Percentiles rank a stretch among this genome's conserved stretches.
These are phyloP conservation scores for Heteropelma amictum DNA, from an alignment of 2,888 invertebrate species.

Conservation along the genomic window DNA sequence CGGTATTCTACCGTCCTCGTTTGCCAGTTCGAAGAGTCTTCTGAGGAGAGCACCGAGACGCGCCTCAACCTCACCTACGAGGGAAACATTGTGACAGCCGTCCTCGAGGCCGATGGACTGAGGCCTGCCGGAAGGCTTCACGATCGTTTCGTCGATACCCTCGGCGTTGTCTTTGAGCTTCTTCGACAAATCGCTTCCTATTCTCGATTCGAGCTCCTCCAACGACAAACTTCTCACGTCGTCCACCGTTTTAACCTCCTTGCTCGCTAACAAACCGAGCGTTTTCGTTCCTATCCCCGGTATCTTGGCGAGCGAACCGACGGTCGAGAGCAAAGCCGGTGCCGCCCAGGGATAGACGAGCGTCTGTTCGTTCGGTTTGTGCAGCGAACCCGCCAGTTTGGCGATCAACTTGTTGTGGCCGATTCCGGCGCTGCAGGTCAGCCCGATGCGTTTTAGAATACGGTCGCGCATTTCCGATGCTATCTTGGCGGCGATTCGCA, in stretches of 20 bases:
- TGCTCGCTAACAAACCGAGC: conserved; percentile 78
- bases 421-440: conserved; percentile 90
- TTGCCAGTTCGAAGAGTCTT: conserved; percentile 85
- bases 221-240: conserved; percentile 84
- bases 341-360: conserved; percentile 86
- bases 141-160: conserved; percentile 86
- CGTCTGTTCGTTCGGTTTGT: conserved; percentile 92
- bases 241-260: conserved; percentile 83
- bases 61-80: conserved; percentile 86
- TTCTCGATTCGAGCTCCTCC: conserved; percentile 80
- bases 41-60: conserved; percentile 85
- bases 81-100: conserved; percentile 86
- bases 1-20: conserved; percentile 89
- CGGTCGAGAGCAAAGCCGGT: conserved; percentile 82
- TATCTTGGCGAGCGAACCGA: conserved; percentile 82
- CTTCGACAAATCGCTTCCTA: conserved; percentile 85
- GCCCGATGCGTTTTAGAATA: conserved; percentile 83
- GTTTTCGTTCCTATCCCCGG: conserved; percentile 89
- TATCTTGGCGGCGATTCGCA: conserved; percentile 86
- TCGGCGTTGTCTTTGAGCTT: conserved; percentile 85
- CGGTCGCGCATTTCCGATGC: conserved; percentile 87
- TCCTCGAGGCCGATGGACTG: conserved; percentile 90
- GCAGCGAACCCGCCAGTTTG: conserved; percentile 85
- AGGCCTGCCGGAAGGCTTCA: conserved; percentile 87
- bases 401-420: conserved; percentile 91